Percentiles rank a stretch among this genome's conserved stretches.
These are phyloP conservation scores for Horisme vitalbata DNA, from an alignment of 2,888 invertebrate genomes.

Conservation along the genomic window DNA sequence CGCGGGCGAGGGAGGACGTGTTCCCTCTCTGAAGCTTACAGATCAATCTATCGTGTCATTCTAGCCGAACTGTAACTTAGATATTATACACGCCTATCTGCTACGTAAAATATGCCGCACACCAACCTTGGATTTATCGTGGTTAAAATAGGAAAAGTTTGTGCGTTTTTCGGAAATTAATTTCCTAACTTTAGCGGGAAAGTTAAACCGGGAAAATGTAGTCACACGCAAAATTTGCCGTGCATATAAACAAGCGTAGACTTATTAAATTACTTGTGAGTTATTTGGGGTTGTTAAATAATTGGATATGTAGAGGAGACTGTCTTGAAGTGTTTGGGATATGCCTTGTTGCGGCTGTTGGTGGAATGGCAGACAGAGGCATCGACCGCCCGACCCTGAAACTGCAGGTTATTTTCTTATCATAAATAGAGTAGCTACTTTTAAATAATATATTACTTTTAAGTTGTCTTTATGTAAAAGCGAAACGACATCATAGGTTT, in stretches of 20 bases:
- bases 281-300: slow-evolving; percentile 5
- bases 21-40: slow-evolving; percentile 15
- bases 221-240: slow-evolving; percentile 25
- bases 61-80: slow-evolving; percentile 14
- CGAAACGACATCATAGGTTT: too few species aligned
- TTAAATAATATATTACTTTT: not conserved
- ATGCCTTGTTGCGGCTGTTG: slow-evolving; percentile 80
- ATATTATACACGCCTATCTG: slow-evolving; percentile 6
- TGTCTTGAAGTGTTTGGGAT: slow-evolving; percentile 37
- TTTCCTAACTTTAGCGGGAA: slow-evolving; percentile 38
- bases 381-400: slow-evolving; percentile 69
- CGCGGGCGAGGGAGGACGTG: slow-evolving; percentile 61
- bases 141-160: slow-evolving; percentile 35
- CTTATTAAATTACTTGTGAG: slow-evolving; percentile 13
- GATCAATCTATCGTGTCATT: slow-evolving; percentile 17
- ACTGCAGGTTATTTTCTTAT: slow-evolving; percentile 55
- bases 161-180: slow-evolving; percentile 29
- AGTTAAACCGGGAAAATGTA: slow-evolving; percentile 38
- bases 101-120: slow-evolving; percentile 6
- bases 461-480: too few species aligned
- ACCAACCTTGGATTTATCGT: slow-evolving; percentile 12
- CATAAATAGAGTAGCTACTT: not conserved
- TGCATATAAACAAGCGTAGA: slow-evolving; percentile 20
- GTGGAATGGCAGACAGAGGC: slow-evolving; percentile 78
- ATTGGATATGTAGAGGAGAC: slow-evolving; percentile 22